These are phyloP conservation scores for Galeruca laticollis DNA, from an alignment of 2,888 invertebrate genomes.

Conservation along the genomic window DNA sequence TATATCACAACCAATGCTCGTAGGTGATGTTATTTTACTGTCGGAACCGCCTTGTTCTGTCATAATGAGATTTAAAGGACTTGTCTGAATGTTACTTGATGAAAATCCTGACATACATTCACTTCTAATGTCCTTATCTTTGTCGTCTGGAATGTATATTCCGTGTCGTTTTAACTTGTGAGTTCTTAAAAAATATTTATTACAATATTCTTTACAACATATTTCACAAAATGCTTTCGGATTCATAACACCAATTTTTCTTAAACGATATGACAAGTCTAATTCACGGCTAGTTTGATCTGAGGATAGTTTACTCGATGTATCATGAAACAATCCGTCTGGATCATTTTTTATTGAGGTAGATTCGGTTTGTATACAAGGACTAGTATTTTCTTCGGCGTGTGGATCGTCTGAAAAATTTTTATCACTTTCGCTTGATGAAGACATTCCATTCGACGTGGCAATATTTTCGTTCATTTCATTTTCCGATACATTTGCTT, in stretches of 20 bases:
- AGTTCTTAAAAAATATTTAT: constrained; percentile 91
- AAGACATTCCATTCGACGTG: constrained; percentile 56
- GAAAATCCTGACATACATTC: constrained; percentile 63
- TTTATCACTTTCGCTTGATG: constrained; percentile 59
- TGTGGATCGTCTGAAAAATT: constrained; percentile 55
- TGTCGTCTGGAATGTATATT: constrained; percentile 76
- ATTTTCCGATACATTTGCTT: constrained; percentile 61
- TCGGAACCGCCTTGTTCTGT: constrained; percentile 74
- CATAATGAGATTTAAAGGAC: constrained; percentile 83
- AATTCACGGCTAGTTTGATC: constrained; percentile 72
- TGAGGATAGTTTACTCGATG: constrained; percentile 62
- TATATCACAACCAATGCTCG: constrained; percentile 68
- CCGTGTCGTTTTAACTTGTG: constrained; percentile 96
- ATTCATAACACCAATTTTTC: constrained; percentile 84
- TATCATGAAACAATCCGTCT: constrained; percentile 59
- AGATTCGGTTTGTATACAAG: constrained; percentile 62
- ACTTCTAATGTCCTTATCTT: constrained; percentile 62
- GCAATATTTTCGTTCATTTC: constrained; percentile 56
- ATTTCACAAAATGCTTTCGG: constrained; percentile 94
- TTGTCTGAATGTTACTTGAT: constrained; percentile 73
- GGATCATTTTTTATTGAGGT: constrained; percentile 63
- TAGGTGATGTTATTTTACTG: constrained; percentile 66
- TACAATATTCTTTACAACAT: constrained; percentile 93
- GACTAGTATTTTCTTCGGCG: constrained; percentile 61
- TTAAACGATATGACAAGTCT: constrained; percentile 80